phyloP scores from a whole-genome alignment of 2,888 invertebrate species.

The Biston betularia region DNA sequence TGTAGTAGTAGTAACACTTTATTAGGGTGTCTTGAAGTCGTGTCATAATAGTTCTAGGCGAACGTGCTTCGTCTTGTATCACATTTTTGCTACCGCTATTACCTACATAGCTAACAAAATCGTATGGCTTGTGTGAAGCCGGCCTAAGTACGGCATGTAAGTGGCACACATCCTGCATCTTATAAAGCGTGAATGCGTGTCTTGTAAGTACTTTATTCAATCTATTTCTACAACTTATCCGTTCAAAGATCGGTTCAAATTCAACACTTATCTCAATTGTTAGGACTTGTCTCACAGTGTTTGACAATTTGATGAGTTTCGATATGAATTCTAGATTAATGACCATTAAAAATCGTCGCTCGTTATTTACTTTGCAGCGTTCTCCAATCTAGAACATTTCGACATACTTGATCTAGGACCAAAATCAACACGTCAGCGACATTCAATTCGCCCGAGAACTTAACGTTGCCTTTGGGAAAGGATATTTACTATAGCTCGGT shows the following conservation, averaged over 20 bases:
- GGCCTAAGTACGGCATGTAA: slow-evolving; percentile 32
- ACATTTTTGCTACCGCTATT: too few relatives aligned
- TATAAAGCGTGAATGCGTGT: slow-evolving; percentile 25
- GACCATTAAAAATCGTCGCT: background rate
- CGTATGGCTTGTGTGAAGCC: background rate
- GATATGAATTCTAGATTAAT: background rate
- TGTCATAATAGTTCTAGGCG: too few relatives aligned
- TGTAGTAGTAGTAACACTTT: too few relatives aligned
- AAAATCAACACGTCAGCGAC: too few relatives aligned
- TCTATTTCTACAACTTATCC: slow-evolving; percentile 25
- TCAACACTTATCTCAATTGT: slow-evolving; percentile 11
- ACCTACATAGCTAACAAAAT: background rate
- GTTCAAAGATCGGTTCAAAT: slow-evolving; percentile 11
- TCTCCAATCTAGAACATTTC: too few relatives aligned
- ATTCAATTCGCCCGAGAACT: too few relatives aligned
- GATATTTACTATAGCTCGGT: too few relatives aligned
- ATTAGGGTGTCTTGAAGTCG: too few relatives aligned
- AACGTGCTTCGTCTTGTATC: too few relatives aligned
- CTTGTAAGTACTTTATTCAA: slow-evolving; percentile 24
- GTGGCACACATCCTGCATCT: slow-evolving; percentile 54
- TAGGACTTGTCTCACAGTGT: background rate
- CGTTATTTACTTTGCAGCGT: too few relatives aligned
- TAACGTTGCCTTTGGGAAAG: too few relatives aligned
- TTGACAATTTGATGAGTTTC: background rate
- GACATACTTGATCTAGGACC: too few relatives aligned